Conservation (phyloP, 2,113 vertebrate genomes). For the Hydrolagus affinis region DNA sequence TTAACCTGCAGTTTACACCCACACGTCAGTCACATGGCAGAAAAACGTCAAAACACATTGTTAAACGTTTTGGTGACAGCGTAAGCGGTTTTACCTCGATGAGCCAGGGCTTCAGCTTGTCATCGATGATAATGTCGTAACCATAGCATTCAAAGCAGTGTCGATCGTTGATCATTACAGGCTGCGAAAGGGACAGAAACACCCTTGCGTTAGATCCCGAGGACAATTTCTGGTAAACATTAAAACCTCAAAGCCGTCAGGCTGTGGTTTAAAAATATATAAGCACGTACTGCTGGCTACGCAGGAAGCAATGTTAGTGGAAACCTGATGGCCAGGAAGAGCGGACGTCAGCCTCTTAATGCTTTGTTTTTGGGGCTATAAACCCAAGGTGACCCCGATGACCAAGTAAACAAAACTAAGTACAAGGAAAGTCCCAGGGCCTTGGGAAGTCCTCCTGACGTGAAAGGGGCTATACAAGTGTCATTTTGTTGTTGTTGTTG, state of each 20-base stretch:
- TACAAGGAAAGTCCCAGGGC: too few relatives aligned
- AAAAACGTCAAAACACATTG: background rate
- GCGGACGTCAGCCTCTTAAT: too few relatives aligned
- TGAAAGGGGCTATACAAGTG: too few relatives aligned
- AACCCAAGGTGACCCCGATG: too few relatives aligned
- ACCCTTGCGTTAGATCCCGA: background rate
- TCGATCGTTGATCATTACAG: slow-evolving; percentile 32
- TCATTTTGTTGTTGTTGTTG: too few relatives aligned
- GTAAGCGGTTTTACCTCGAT: slow-evolving; percentile 24
- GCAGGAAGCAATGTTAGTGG: too few relatives aligned
- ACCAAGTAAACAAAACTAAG: background rate
- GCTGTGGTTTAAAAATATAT: background rate
- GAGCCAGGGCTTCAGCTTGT: slow-evolving; percentile 35
- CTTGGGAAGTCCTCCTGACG: too few relatives aligned
- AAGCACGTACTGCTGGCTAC: too few relatives aligned
- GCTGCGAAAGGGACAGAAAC: slow-evolving; percentile 12
- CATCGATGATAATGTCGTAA: slow-evolving; percentile 35
- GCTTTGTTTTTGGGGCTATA: too few relatives aligned
- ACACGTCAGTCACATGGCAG: background rate
- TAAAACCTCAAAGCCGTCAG: background rate
- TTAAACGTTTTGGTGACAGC: background rate
- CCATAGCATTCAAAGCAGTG: slow-evolving; percentile 35
- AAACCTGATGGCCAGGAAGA: too few relatives aligned
- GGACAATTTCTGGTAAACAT: background rate
- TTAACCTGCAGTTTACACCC: slow-evolving; percentile 30